Conservation (phyloP, 2,888 invertebrate genomes). For the Fragum sueziense region DNA sequence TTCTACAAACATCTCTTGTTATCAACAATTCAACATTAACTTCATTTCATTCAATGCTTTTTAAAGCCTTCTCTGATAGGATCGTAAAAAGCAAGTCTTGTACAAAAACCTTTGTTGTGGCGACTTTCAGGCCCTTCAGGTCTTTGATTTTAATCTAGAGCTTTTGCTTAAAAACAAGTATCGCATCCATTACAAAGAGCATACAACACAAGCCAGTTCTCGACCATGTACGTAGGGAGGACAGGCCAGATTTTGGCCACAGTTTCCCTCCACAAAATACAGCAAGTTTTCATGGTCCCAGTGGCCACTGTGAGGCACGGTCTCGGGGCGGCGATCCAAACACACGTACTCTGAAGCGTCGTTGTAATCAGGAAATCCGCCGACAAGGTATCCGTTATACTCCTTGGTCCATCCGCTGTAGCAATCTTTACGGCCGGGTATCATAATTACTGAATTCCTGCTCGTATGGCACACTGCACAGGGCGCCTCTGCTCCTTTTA, state of each 20-base stretch:
- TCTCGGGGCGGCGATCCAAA: conserved; percentile 43
- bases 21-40: too few species aligned
- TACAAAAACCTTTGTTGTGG: too few species aligned
- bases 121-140: too few species aligned
- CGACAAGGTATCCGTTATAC: conserved; percentile 34
- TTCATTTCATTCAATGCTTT: too few species aligned
- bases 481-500: conserved; percentile 26
- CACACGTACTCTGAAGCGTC: conserved; percentile 28
- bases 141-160: too few species aligned
- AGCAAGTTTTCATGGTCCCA: conserved; percentile 29
- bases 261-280: conserved; percentile 41
- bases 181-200: conserved; percentile 39
- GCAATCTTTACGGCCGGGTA: conserved; percentile 39
- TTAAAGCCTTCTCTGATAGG: too few species aligned
- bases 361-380: conserved; percentile 9
- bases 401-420: conserved; percentile 37
- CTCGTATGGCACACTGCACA: conserved; percentile 29
- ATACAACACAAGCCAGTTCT: conserved; percentile 51
- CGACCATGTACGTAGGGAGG: conserved; percentile 45
- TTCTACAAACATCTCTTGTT: too few species aligned
- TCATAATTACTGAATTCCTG: conserved; percentile 29
- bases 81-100: too few species aligned
- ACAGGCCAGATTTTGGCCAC: conserved; percentile 40
- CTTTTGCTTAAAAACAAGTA: too few species aligned
- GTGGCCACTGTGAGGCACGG: conserved; percentile 19